These are phyloP conservation scores for Neoniphon sammara DNA, from an alignment of 2,797 vertebrate species.

Conservation along the genomic window DNA sequence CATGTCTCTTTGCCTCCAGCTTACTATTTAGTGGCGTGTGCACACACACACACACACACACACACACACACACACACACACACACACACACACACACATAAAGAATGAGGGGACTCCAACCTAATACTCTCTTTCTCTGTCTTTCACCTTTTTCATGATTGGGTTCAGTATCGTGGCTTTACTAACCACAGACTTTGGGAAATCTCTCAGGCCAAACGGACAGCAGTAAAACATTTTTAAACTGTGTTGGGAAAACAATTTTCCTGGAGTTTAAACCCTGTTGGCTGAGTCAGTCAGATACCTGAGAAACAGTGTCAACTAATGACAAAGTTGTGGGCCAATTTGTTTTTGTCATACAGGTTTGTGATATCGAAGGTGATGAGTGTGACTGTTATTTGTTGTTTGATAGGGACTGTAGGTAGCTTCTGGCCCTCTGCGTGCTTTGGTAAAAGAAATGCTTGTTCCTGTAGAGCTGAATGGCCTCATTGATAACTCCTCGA, in stretches of 20 bases:
- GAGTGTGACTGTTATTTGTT: not conserved
- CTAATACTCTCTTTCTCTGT: not conserved
- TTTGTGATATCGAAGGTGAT: not conserved
- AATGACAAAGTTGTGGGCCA: not conserved
- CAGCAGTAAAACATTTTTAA: not conserved
- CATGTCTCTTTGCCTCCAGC: no score
- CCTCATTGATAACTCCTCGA: slow-evolving; percentile 64
- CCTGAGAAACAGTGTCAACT: not conserved
- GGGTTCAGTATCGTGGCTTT: slow-evolving; percentile 2
- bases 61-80: no score
- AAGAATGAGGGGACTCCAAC: not conserved
- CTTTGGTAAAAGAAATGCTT: slow-evolving; percentile 41
- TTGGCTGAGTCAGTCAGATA: not conserved
- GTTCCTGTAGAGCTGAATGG: slow-evolving; percentile 65
- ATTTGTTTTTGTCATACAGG: not conserved
- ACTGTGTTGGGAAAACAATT: not conserved
- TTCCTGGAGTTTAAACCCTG: not conserved
- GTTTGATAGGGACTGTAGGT: slow-evolving; percentile 26
- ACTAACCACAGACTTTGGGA: not conserved
- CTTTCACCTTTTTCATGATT: slow-evolving; percentile 6
- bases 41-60: no score
- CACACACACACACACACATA: not conserved
- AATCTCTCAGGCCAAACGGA: not conserved
- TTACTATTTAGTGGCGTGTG: no score
- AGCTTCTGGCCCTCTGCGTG: not conserved